Conservation (phyloP, 2,888 invertebrate species). For the Bembecia ichneumoniformis region DNA sequence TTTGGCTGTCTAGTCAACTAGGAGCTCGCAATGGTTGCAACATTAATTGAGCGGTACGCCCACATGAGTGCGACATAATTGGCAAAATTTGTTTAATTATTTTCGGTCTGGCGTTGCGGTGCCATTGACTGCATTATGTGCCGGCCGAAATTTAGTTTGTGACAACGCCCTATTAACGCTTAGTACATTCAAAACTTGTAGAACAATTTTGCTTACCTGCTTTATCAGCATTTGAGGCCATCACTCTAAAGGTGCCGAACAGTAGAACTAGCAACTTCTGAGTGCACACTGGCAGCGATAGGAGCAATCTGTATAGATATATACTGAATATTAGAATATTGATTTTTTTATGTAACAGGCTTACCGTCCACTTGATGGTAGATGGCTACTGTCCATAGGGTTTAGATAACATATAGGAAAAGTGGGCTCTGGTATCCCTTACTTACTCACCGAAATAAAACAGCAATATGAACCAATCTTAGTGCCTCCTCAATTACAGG, state of each 20-base stretch:
- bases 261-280: slow-evolving; percentile 94
- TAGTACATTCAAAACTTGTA: no score
- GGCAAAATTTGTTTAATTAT: slow-evolving; percentile 54
- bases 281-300: slow-evolving; percentile 88
- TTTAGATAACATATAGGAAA: no score
- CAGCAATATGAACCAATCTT: no score
- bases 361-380: no score
- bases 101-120: slow-evolving; percentile 27
- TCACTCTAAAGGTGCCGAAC: slow-evolving; percentile 97
- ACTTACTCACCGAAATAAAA: no score
- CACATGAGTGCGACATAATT: slow-evolving; percentile 45
- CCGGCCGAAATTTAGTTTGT: neutral
- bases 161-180: no score
- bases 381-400: no score
- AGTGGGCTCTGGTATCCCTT: no score
- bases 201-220: slow-evolving; percentile 55
- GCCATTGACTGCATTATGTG: slow-evolving; percentile 7
- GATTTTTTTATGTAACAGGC: no score
- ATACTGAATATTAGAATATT: neutral
- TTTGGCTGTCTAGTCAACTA: no score
- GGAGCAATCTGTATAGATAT: slow-evolving; percentile 82
- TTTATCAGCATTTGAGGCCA: slow-evolving; percentile 91
- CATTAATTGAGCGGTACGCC: slow-evolving; percentile 22
- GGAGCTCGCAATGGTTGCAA: neutral
- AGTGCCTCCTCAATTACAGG: no score